Base-by-base conservation (phyloP, 2,888 invertebrate species). In the Pardosa pseudoannulata region DNA sequence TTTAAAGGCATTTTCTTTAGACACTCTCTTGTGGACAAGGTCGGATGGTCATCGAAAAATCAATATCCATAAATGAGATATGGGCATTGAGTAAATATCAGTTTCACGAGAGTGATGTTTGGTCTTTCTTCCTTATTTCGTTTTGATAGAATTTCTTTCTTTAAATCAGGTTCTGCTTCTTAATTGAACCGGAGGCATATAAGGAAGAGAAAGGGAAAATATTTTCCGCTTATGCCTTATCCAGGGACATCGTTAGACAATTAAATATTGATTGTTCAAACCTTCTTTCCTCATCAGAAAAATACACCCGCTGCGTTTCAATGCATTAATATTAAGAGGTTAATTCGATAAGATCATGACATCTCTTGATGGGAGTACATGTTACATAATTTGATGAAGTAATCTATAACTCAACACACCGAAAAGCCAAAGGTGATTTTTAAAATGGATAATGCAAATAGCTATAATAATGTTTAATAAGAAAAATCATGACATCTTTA, bases 171-270 rank as follows among this genome's bases (percentile, higher is more conserved):
- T 46, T 36, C 9, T 2, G 6, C 23, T 56, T 16, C 3, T 23
- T 56, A 56, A 23, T 23, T 56, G 56, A 16, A 23, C 23, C 1
- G 23, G 23, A 56, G 19, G 5, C 56, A 56, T 23, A 56, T 11
- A 23, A 56, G 56, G 56, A 56, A 56, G 23, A 56, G 6, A 56
- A 56, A 6, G 2, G 2, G n/a, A 46, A 56, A 56, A 56, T 56
- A 56, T 11, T 56, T 56, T 56, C 56, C 56, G 56, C 56, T 56
- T 56, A 1, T 56, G 56, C 56, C 56, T 56, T 56, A 56, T 56
- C 56, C 56, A 56, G 56, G 56, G 56, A 56, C 56, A 56, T 56
- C 56, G 5, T 23, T 56, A 56, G 56, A 23, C 23, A 56, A 5
- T 23, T 56, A 56, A 23, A 23, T 5, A 56, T 2, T 56, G 56